Conservation (phyloP, 2,113 vertebrate genomes). For the Ameiurus melas region DNA sequence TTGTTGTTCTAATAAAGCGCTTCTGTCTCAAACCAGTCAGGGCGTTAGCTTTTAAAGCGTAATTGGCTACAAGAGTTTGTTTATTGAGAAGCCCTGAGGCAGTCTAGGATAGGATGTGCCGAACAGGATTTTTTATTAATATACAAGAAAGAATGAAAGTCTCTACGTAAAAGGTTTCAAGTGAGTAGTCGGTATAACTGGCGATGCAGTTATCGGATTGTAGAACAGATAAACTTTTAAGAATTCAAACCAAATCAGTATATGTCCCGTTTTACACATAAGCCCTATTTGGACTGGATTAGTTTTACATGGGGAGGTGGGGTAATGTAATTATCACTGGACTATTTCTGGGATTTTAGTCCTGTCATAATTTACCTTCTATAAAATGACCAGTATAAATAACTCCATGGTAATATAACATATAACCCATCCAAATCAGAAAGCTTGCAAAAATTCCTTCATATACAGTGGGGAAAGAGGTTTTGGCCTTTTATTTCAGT, state of each 20-base stretch:
- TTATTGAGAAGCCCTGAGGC: neutral
- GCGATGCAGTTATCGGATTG: neutral
- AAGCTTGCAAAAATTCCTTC: neutral
- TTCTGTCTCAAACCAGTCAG: slow-evolving; percentile 39
- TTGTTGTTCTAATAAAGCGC: slow-evolving; percentile 46
- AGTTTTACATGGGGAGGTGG: neutral
- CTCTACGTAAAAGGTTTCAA: too few relatives aligned
- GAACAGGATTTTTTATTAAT: slow-evolving; percentile 3
- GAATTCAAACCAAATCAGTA: neutral
- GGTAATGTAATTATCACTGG: neutral
- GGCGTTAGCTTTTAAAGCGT: slow-evolving; percentile 24
- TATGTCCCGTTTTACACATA: neutral
- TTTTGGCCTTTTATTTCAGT: too few relatives aligned
- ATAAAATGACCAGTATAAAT: neutral
- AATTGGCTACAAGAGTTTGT: neutral
- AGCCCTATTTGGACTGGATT: neutral
- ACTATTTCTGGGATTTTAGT: neutral
- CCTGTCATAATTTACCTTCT: neutral
- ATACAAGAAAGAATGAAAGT: slow-evolving; percentile 9
- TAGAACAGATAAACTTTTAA: neutral
- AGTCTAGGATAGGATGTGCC: neutral
- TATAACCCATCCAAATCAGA: neutral
- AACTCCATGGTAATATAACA: neutral
- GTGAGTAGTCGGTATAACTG: neutral
- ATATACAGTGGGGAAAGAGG: too few relatives aligned